These are phyloP conservation scores for Steinernema khuongi DNA, from an alignment of 1,140 invertebrate species.

Conservation along the genomic window DNA sequence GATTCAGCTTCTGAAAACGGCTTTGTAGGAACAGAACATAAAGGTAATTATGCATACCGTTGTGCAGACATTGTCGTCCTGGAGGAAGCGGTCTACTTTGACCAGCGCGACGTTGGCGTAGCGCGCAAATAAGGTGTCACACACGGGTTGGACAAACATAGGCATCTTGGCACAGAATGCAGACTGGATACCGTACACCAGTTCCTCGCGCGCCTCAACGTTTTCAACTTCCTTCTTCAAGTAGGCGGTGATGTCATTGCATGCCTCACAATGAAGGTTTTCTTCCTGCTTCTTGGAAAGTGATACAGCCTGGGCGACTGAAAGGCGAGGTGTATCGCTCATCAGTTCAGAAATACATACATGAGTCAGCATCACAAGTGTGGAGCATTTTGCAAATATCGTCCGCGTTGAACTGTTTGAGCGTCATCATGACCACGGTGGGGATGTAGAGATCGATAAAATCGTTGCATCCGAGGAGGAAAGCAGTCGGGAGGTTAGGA, in stretches of 20 bases:
- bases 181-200: neutral
- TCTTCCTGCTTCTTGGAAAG: neutral
- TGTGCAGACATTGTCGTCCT: neutral
- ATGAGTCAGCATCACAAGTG: neutral
- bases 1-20: neutral
- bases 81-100: neutral
- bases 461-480: conserved; percentile 29
- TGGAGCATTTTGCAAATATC: conserved; percentile 12
- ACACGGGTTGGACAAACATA: neutral
- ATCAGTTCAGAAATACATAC: neutral
- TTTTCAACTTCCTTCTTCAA: neutral
- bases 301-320: neutral
- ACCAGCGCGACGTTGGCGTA: neutral
- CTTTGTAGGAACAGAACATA: neutral
- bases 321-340: neutral
- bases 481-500: neutral
- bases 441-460: conserved; percentile 36
- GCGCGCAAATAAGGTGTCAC: neutral
- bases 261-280: neutral
- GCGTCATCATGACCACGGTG: conserved; percentile 36
- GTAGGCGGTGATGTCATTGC: neutral
- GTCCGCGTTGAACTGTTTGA: conserved; percentile 24
- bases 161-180: neutral
- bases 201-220: neutral
- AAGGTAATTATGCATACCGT: neutral